Percentiles rank a stretch among this genome's conserved stretches.
Conservation (phyloP, 2,797 vertebrate genomes). For the Aplochiton taeniatus region DNA sequence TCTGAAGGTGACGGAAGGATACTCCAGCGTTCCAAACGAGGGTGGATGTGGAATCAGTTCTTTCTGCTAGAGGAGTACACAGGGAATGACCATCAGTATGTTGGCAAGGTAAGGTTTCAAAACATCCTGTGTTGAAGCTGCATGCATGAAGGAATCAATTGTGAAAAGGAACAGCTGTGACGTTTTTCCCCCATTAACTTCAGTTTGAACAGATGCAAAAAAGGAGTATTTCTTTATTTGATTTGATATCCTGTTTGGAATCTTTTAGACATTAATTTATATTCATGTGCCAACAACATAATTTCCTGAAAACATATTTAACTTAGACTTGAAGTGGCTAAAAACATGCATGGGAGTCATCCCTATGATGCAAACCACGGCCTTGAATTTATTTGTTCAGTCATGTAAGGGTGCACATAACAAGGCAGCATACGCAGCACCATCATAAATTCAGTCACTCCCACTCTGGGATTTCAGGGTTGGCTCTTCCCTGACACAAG, state of each 20-base stretch:
- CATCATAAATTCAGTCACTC: slow-evolving; percentile 15
- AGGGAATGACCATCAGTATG: slow-evolving; percentile 95
- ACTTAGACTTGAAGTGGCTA: too few relatives aligned
- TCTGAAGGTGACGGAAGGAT: slow-evolving; percentile 77
- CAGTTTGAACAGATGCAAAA: too few relatives aligned
- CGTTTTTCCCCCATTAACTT: too few relatives aligned
- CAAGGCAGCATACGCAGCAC: not conserved
- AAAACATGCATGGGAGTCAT: too few relatives aligned
- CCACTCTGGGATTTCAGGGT: not conserved
- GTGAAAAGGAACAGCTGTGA: too few relatives aligned
- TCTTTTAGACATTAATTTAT: too few relatives aligned
- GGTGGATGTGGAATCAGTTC: slow-evolving; percentile 99
- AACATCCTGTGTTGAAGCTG: not conserved
- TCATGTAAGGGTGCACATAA: not conserved
- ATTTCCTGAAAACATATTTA: too few relatives aligned
- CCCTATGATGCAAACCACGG: too few relatives aligned
- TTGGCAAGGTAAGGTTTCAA: slow-evolving; percentile 89
- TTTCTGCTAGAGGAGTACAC: slow-evolving; percentile 96
- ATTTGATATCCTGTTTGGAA: too few relatives aligned
- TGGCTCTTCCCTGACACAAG: slow-evolving; percentile 4
- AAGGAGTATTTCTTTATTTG: too few relatives aligned
- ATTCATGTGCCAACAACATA: too few relatives aligned
- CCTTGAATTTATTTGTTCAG: not conserved
- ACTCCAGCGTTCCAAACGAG: slow-evolving; percentile 90
- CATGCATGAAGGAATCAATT: too few relatives aligned